Conservation (phyloP, 53 echinoderm and acorn worm species). For the Glandiceps talaboti region DNA sequence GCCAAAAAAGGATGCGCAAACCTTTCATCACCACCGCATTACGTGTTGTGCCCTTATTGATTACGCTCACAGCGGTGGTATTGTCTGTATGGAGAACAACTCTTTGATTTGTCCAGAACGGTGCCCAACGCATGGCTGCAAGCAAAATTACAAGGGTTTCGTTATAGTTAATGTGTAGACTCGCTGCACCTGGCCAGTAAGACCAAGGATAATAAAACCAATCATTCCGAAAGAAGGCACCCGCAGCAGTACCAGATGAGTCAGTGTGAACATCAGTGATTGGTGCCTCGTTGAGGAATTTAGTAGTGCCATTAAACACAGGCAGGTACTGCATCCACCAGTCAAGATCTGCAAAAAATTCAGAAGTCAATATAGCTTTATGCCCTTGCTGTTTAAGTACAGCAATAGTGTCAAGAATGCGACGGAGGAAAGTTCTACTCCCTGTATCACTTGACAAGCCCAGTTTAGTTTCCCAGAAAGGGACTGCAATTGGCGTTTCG, state of each 20-base stretch:
- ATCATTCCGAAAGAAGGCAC: constrained; percentile 4
- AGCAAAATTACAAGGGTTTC: neutral
- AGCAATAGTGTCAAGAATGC: neutral
- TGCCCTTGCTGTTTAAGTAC: neutral
- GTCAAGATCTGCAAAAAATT: neutral
- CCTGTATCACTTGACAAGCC: neutral
- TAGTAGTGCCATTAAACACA: neutral
- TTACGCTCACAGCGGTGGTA: neutral
- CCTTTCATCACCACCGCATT: constrained; percentile 2
- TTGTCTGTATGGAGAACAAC: constrained; percentile 6
- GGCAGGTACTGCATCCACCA: constrained; percentile 8
- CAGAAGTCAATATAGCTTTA: neutral
- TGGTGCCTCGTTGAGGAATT: neutral
- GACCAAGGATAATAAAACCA: constrained; percentile 3
- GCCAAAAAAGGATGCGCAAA: constrained; percentile 7
- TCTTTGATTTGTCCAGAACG: neutral
- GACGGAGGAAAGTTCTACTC: neutral
- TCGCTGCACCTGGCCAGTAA: constrained; percentile 6
- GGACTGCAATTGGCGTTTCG: neutral
- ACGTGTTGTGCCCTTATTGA: constrained; percentile 7
- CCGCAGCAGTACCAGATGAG: neutral
- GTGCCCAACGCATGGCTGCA: neutral
- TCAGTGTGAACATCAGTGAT: neutral
- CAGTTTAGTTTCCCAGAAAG: neutral
- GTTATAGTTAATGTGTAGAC: constrained; percentile 10